phyloP scores from a whole-genome alignment of 2,888 invertebrate species.

The Antitype chi region DNA sequence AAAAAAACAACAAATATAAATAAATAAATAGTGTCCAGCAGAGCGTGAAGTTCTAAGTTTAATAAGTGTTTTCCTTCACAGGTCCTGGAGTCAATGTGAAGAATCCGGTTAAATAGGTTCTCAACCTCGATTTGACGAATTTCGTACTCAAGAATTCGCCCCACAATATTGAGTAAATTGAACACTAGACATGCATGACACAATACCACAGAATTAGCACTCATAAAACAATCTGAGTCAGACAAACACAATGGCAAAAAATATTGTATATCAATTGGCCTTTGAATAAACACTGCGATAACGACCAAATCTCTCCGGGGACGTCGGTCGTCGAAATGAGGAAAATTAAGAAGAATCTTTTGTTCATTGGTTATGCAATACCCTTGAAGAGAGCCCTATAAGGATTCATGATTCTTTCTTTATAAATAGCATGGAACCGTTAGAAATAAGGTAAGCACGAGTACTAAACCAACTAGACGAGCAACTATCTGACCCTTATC shows the following conservation, averaged over 20 bases:
- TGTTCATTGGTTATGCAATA: constrained; percentile 6
- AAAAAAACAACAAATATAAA: not conserved
- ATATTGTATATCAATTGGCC: not conserved
- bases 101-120: not conserved
- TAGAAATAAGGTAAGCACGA: not conserved
- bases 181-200: not conserved
- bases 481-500: too few species aligned
- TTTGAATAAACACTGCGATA: not conserved
- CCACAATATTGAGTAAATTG: not conserved
- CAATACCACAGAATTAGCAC: not conserved
- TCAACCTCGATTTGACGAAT: too few species aligned
- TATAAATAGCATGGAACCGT: not conserved
- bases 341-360: constrained; percentile 21
- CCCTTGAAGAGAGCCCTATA: not conserved
- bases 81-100: not conserved
- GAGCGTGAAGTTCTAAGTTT: not conserved
- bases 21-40: not conserved
- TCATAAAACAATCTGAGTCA: not conserved
- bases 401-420: constrained; percentile 6
- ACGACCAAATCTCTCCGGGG: constrained; percentile 1
- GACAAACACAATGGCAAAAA: constrained; percentile 1
- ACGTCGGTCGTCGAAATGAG: not conserved
- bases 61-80: not conserved
- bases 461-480: not conserved
- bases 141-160: not conserved